Conservation (phyloP, 2,888 invertebrate species). For the Philhelius pedissequus region DNA sequence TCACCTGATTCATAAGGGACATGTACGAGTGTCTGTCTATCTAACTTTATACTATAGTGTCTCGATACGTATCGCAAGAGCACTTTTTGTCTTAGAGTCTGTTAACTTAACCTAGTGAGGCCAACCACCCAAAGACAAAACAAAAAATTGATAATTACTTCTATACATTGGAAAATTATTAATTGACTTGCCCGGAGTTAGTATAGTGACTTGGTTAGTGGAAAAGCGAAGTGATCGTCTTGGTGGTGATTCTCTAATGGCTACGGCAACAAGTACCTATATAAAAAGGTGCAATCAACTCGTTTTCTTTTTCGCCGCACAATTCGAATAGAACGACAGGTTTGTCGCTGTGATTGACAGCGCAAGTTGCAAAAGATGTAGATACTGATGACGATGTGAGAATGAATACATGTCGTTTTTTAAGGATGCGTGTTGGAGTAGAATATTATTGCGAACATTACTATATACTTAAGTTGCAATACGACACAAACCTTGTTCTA, state of each 20-base stretch:
- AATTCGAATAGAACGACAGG: constrained; percentile 44
- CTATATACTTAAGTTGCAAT: no score
- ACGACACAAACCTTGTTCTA: no score
- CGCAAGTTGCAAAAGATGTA: neutral
- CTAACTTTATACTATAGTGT: no score
- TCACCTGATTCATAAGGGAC: constrained; percentile 48
- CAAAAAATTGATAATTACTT: constrained; percentile 55
- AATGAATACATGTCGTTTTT: constrained; percentile 18
- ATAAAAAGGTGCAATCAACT: constrained; percentile 34
- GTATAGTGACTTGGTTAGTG: neutral
- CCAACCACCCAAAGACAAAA: constrained; percentile 56
- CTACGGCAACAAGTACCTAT: neutral
- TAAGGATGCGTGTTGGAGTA: neutral
- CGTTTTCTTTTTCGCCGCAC: constrained; percentile 8
- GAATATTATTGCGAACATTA: neutral
- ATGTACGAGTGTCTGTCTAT: neutral
- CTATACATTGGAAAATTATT: constrained; percentile 63
- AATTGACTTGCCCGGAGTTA: constrained; percentile 32
- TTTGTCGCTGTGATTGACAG: neutral
- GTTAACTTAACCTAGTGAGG: constrained; percentile 26
- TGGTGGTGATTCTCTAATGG: constrained; percentile 11
- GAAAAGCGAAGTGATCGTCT: neutral
- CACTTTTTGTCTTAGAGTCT: constrained; percentile 14
- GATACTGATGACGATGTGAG: constrained; percentile 16
- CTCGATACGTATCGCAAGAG: neutral